Percentiles rank a stretch among this genome's conserved stretches.
Evolutionary conservation across 92 coral and sea anemone genomes (phyloP).

Genomic region (Bergia puertoricense): DNA sequence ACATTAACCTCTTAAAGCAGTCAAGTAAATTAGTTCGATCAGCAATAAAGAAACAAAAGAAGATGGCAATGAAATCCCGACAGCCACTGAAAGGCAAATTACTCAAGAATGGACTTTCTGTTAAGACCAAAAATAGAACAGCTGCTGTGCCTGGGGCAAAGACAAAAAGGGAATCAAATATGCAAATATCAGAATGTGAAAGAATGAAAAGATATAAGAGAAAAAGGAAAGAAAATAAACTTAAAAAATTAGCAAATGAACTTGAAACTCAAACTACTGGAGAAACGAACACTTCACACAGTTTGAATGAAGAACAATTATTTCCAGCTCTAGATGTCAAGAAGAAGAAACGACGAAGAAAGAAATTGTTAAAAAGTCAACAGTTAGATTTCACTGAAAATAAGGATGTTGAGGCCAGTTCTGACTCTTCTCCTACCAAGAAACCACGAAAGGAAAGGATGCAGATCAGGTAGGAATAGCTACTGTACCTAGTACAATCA

Average conservation of each 20-base stretch:
- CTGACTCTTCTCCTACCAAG: slow-evolving; percentile 42
- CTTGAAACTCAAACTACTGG: not conserved
- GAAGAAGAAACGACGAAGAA: slow-evolving; percentile 34
- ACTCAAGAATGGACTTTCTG: not conserved
- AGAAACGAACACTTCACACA: not conserved
- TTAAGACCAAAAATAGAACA: not conserved
- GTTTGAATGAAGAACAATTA: not conserved
- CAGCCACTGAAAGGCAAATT: slow-evolving; percentile 17
- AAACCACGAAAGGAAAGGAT: slow-evolving; percentile 47
- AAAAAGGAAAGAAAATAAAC: not conserved
- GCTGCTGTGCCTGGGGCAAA: slow-evolving; percentile 7
- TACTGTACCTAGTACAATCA: no score
- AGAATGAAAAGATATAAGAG: slow-evolving; percentile 6
- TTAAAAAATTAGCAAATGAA: not conserved
- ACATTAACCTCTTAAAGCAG: slow-evolving; percentile 32
- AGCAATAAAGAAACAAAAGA: slow-evolving; percentile 29
- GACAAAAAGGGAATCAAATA: slow-evolving; percentile 4
- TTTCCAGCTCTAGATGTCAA: not conserved
- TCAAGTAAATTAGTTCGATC: slow-evolving; percentile 36
- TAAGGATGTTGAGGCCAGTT: not conserved
- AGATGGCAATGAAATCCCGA: not conserved
- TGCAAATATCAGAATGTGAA: not conserved
- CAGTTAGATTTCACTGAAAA: not conserved
- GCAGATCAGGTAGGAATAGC: slow-evolving; percentile 11
- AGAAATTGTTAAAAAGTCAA: not conserved